Percentiles rank a stretch among this genome's conserved stretches.
Conservation (phyloP, 2,113 vertebrate genomes). For the Nematolebias whitei region DNA sequence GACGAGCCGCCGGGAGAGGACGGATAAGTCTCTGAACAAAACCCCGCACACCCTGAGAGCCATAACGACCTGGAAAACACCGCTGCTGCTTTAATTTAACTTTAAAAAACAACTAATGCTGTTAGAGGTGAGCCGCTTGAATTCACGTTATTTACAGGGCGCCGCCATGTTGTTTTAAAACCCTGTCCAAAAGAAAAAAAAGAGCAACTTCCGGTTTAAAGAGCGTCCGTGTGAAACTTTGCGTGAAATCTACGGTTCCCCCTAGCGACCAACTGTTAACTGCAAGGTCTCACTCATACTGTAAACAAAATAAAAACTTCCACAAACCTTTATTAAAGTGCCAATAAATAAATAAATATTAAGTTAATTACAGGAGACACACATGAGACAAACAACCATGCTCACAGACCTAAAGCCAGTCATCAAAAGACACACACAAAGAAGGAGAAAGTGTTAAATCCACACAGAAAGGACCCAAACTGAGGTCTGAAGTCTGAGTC, state of each 20-base stretch:
- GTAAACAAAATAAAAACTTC: neutral
- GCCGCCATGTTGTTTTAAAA: slow-evolving; percentile 74
- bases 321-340: neutral
- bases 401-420: no score
- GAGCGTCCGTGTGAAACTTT: neutral
- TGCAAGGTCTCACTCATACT: neutral
- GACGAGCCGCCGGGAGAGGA: slow-evolving; percentile 6
- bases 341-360: no score
- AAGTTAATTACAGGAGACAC: no score
- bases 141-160: slow-evolving; percentile 52
- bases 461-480: no score
- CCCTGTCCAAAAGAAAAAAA: slow-evolving; percentile 55
- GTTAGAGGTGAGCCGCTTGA: slow-evolving; percentile 23
- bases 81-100: no score
- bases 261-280: slow-evolving; percentile 43
- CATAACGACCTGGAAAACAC: slow-evolving; percentile 42
- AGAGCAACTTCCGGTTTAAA: slow-evolving; percentile 30
- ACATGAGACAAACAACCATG: no score
- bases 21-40: slow-evolving; percentile 31
- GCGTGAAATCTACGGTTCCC: slow-evolving; percentile 26
- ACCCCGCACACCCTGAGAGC: slow-evolving; percentile 56
- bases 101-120: rapidly evolving
- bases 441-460: no score
- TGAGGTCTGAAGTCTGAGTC: no score
- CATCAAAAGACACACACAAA: no score